These are phyloP conservation scores for Drosophila arizonae DNA, from an alignment of 1,140 invertebrate species.

Conservation along the genomic window DNA sequence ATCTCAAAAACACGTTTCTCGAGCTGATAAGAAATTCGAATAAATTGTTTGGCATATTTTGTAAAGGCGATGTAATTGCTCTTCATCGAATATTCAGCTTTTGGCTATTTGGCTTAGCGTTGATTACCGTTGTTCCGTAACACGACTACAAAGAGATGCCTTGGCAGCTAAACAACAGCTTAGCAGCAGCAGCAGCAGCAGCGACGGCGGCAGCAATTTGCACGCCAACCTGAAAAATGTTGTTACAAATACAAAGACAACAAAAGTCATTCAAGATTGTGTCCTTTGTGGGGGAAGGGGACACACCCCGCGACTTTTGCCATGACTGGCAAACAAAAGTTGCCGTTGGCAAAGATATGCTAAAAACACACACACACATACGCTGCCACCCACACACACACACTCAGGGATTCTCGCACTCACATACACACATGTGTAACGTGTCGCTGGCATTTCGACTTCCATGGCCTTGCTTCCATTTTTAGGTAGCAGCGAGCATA, in stretches of 20 bases:
- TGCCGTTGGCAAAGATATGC: conserved; percentile 49
- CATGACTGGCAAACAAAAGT: conserved; percentile 64
- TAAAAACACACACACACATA: conserved; percentile 9
- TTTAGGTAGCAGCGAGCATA: conserved; percentile 62
- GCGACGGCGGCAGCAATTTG: conserved; percentile 29
- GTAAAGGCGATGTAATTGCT: conserved; percentile 28
- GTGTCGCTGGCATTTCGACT: conserved; percentile 58
- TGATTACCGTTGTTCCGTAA: conserved; percentile 29
- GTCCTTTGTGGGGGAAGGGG: not conserved
- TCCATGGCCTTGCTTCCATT: conserved; percentile 59
- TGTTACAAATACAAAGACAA: conserved; percentile 47
- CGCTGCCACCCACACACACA: conserved; percentile 11
- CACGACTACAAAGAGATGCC: conserved; percentile 21
- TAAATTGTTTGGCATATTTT: conserved; percentile 7
- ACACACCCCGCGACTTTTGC: conserved; percentile 62
- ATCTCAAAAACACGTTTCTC: not conserved
- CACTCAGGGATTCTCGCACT: conserved; percentile 10
- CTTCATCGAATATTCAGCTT: conserved; percentile 34
- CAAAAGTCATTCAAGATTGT: conserved; percentile 40
- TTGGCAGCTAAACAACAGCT: conserved; percentile 10
- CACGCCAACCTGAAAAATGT: conserved; percentile 44
- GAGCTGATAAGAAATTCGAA: conserved; percentile 1
- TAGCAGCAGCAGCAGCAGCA: conserved; percentile 6
- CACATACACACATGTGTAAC: conserved; percentile 30
- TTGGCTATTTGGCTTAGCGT: conserved; percentile 43